A percentile compares a stretch with the other conserved stretches of the same genome.
Evolutionary conservation across 30 jellyfish, hydroid and myxozoan genomes (phyloP).

Genomic region (Sanderia malayensis): DNA sequence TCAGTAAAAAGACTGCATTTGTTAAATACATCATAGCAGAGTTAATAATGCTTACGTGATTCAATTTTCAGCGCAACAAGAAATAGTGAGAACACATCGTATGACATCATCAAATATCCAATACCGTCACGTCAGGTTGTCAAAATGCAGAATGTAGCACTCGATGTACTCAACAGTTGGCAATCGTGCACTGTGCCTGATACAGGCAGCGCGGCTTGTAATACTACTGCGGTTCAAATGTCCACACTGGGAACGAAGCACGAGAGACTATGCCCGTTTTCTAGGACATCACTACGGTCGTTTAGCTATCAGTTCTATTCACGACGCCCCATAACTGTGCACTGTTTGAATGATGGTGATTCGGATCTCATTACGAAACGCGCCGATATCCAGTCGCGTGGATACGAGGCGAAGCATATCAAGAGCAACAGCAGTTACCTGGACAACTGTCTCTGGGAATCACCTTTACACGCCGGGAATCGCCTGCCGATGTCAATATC

Average conservation of each 20-base stretch:
- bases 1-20: not conserved
- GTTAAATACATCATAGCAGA: not conserved
- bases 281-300: not conserved
- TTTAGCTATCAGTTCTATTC: not conserved
- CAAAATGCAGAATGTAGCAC: not conserved
- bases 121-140: not conserved
- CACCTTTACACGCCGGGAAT: not conserved
- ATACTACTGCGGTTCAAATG: too few relatives aligned
- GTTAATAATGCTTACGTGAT: too few relatives aligned
- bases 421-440: not conserved
- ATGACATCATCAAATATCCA: not conserved
- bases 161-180: not conserved
- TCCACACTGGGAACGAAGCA: too few relatives aligned
- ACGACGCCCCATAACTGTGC: not conserved
- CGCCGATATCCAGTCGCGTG: not conserved
- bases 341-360: not conserved
- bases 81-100: not conserved
- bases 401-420: not conserved
- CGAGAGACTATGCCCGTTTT: not conserved
- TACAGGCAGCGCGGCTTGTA: not conserved
- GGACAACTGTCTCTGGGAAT: slow-evolving; percentile 1
- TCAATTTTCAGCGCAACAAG: not conserved
- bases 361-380: not conserved
- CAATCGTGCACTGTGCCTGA: not conserved
- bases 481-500: not conserved